Percentiles rank a stretch among this genome's conserved stretches.
Conservation (phyloP, 2,113 vertebrate genomes). For the Ciconia stormi region DNA sequence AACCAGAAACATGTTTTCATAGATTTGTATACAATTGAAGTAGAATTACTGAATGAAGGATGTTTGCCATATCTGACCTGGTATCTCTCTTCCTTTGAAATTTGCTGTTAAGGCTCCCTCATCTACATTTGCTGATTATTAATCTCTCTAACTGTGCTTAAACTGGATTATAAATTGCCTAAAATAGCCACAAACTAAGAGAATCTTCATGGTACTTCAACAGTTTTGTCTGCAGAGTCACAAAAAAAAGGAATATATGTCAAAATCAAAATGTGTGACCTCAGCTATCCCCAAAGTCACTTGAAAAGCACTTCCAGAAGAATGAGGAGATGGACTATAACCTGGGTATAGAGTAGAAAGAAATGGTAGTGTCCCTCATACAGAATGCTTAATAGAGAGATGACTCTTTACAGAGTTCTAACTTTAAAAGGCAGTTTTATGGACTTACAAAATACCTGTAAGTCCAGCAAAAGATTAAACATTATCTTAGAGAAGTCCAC, state of each 20-base stretch:
- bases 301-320: background rate
- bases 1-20: background rate
- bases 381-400: background rate
- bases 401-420: background rate
- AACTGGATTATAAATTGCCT: background rate
- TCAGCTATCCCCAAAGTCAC: background rate
- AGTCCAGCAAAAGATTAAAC: constrained; percentile 48
- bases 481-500: constrained; percentile 50
- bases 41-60: background rate
- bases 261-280: background rate
- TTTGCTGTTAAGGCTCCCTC: background rate
- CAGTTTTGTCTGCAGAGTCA: background rate
- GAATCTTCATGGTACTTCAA: background rate
- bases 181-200: background rate
- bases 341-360: background rate
- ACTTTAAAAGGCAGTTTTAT: constrained; percentile 54
- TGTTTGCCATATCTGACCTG: background rate
- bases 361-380: background rate
- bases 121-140: background rate
- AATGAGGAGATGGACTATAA: background rate
- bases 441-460: constrained; percentile 39
- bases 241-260: background rate
- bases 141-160: background rate
- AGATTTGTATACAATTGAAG: background rate
- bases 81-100: background rate